These are phyloP conservation scores for Drosophila suboccidentalis DNA, from an alignment of 2,888 invertebrate species.

Conservation along the genomic window DNA sequence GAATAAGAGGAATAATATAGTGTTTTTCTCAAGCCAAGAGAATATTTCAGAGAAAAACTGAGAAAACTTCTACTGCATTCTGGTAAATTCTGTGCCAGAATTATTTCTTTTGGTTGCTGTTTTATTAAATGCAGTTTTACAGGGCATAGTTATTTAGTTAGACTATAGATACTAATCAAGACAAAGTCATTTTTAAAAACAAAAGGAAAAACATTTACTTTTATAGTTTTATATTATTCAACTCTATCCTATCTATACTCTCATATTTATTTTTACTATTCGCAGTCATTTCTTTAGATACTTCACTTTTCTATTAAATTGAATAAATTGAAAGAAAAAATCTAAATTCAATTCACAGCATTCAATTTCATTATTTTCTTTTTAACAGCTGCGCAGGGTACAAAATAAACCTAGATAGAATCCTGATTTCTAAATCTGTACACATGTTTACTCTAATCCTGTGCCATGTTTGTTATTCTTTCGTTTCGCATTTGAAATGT, in stretches of 20 bases:
- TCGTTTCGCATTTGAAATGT: conserved; percentile 39
- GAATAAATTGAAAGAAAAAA: no score
- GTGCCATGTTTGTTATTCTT: conserved; percentile 47
- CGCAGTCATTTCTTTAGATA: no score
- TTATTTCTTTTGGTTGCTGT: neutral
- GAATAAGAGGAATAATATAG: neutral
- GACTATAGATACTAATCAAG: neutral
- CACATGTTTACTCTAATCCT: conserved; percentile 22
- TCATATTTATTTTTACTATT: no score
- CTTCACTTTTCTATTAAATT: no score
- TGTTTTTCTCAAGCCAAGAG: neutral
- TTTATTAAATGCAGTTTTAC: neutral
- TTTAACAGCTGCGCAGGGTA: neutral
- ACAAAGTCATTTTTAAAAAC: no score
- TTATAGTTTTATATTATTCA: neutral
- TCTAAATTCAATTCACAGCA: no score
- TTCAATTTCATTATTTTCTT: no score
- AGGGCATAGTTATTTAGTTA: neutral
- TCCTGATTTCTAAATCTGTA: conserved; percentile 4
- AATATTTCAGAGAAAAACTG: neutral
- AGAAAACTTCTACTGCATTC: neutral
- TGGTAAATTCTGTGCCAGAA: neutral
- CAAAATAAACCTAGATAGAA: neutral
- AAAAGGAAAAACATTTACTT: neutral
- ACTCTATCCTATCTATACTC: neutral